These are phyloP conservation scores for Eurosta solidaginis DNA, from an alignment of 1,140 invertebrate genomes.

Conservation along the genomic window DNA sequence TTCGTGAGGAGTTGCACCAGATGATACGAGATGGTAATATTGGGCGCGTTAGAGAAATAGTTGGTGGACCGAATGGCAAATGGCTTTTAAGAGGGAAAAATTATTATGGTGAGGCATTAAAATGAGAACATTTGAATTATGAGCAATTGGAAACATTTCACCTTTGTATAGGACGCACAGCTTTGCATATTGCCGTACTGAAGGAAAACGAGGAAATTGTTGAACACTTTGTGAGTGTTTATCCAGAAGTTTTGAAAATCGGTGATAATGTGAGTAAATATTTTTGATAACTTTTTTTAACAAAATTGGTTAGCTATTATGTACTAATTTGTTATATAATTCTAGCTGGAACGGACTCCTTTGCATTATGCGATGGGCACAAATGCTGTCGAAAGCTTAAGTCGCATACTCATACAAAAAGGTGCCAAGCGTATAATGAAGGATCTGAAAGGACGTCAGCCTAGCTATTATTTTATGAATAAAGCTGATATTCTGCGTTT, in stretches of 20 bases:
- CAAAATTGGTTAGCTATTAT: neutral
- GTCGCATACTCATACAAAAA: slow-evolving; percentile 76
- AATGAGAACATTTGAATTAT: neutral
- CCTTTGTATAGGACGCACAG: slow-evolving; percentile 63
- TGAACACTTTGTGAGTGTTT: slow-evolving; percentile 71
- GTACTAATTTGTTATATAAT: neutral
- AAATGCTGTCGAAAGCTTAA: slow-evolving; percentile 79
- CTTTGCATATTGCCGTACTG: slow-evolving; percentile 82
- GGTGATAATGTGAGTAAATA: slow-evolving; percentile 82
- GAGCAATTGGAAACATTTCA: neutral
- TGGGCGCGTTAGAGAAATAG: slow-evolving; percentile 65
- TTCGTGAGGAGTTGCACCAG: slow-evolving; percentile 75
- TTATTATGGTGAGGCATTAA: slow-evolving; percentile 61
- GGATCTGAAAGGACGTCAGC: slow-evolving; percentile 85
- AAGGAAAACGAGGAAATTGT: slow-evolving; percentile 79
- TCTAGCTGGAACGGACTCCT: slow-evolving; percentile 83
- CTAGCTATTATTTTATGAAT: slow-evolving; percentile 92
- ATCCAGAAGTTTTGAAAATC: slow-evolving; percentile 72
- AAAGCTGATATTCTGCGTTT: slow-evolving; percentile 81
- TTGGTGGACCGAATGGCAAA: slow-evolving; percentile 66
- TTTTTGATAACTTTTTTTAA: neutral
- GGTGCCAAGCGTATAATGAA: slow-evolving; percentile 81
- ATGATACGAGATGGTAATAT: slow-evolving; percentile 72
- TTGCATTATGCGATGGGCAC: slow-evolving; percentile 90
- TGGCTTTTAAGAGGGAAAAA: slow-evolving; percentile 78